A percentile compares a stretch with the other conserved stretches of the same genome.
Evolutionary conservation across 2,888 invertebrate genomes (phyloP).

Genomic region (Perizoma affinitatum): DNA sequence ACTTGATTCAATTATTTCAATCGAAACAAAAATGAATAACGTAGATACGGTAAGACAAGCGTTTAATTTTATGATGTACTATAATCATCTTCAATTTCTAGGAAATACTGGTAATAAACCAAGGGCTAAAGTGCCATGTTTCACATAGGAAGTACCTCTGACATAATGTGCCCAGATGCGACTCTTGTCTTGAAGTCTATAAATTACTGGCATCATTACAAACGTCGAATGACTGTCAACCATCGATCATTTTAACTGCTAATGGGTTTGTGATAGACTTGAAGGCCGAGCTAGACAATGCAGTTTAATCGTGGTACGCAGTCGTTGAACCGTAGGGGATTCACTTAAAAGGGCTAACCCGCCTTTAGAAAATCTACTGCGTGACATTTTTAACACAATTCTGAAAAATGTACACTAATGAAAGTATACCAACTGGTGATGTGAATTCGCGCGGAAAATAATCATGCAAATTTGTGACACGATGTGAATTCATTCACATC

Average conservation of each 20-base stretch:
- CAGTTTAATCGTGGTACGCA: neutral
- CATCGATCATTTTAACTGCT: constrained; percentile 38
- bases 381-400: neutral
- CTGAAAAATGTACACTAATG: too few species aligned
- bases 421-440: too few species aligned
- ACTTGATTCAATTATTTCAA: too few species aligned
- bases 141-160: constrained; percentile 10
- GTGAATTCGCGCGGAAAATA: too few species aligned
- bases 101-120: neutral
- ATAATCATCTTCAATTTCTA: neutral
- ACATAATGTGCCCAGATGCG: constrained; percentile 12
- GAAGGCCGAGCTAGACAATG: constrained; percentile 19
- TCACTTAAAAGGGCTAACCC: neutral
- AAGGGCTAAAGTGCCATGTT: neutral
- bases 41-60: too few species aligned
- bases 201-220: constrained; percentile 28
- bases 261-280: constrained; percentile 36
- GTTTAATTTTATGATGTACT: too few species aligned
- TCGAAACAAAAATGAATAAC: too few species aligned
- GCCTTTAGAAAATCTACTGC: too few species aligned
- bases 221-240: constrained; percentile 21
- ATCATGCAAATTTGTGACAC: too few species aligned
- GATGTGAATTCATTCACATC: too few species aligned
- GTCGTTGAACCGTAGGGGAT: neutral
- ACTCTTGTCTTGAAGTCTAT: constrained; percentile 8